Evolutionary conservation across 2,113 vertebrate species (phyloP).

Genomic region (Barbus barbus): DNA sequence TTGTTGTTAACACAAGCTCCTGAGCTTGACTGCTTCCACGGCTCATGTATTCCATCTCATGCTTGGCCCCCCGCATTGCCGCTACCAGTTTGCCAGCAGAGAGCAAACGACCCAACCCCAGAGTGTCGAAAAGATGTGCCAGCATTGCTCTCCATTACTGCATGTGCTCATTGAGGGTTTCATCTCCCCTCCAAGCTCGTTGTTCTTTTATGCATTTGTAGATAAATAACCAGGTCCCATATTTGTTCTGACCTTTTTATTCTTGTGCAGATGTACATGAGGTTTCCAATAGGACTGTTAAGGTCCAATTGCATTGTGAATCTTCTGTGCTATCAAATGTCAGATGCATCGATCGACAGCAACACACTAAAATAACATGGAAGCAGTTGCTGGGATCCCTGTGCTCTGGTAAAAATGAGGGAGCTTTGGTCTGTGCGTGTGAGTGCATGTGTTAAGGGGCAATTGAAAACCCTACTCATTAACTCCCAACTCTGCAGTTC

Average conservation of each 20-base stretch:
- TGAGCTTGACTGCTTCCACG: slow-evolving; percentile 41
- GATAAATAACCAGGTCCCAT: slow-evolving; percentile 72
- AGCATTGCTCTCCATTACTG: slow-evolving; percentile 45
- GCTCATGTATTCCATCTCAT: slow-evolving; percentile 52
- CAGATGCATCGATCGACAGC: slow-evolving; percentile 73
- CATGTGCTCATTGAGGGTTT: slow-evolving; percentile 61
- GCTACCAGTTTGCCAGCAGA: slow-evolving; percentile 41
- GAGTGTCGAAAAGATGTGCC: slow-evolving; percentile 42
- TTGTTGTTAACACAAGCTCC: slow-evolving; percentile 33
- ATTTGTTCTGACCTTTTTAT: slow-evolving; percentile 73
- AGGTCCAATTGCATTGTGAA: slow-evolving; percentile 70
- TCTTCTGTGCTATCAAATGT: slow-evolving; percentile 76
- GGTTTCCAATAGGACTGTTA: slow-evolving; percentile 62
- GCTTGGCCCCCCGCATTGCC: slow-evolving; percentile 43
- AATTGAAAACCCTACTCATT: slow-evolving; percentile 79
- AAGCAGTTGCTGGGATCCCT: slow-evolving; percentile 53
- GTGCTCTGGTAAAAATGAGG: too few relatives aligned
- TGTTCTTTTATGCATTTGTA: slow-evolving; percentile 68
- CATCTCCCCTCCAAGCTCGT: slow-evolving; percentile 64
- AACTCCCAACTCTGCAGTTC: slow-evolving; percentile 61
- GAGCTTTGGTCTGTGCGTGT: neutral
- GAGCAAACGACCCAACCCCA: slow-evolving; percentile 63
- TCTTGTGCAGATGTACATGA: slow-evolving; percentile 60
- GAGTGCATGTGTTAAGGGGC: slow-evolving; percentile 13
- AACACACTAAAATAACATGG: slow-evolving; percentile 71